phyloP scores from a whole-genome alignment of 1,140 invertebrate genomes.

The Drosophila navojoa region DNA sequence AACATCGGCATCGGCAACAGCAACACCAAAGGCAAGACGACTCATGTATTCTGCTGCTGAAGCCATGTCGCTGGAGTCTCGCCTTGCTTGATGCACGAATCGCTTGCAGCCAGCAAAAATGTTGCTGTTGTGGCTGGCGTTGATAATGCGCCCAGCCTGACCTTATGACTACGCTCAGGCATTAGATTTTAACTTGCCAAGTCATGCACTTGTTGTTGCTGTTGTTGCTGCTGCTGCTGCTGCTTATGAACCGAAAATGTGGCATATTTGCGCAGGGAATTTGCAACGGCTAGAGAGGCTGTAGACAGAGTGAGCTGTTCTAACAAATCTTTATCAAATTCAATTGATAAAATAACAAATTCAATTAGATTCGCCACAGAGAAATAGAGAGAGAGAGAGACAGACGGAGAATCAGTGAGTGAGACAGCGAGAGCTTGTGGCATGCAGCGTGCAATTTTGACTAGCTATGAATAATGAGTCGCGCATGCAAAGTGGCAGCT shows the following conservation, averaged over 20 bases:
- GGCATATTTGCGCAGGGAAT: constrained; percentile 4
- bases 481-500: constrained; percentile 53
- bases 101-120: constrained; percentile 53
- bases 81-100: constrained; percentile 65
- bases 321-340: background rate
- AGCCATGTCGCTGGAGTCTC: constrained; percentile 59
- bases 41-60: constrained; percentile 22
- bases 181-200: constrained; percentile 41
- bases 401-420: too few relatives aligned
- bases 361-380: constrained; percentile 1
- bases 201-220: constrained; percentile 31
- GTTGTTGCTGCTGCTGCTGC: background rate
- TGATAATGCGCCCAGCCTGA: constrained; percentile 58
- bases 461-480: constrained; percentile 73
- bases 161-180: constrained; percentile 51
- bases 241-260: constrained; percentile 3
- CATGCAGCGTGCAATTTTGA: constrained; percentile 50
- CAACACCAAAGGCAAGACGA: constrained; percentile 33
- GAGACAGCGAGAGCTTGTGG: background rate
- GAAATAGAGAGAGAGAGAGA: too few relatives aligned
- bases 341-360: too few relatives aligned
- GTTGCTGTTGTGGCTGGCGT: constrained; percentile 30
- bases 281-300: background rate
- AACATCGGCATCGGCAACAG: background rate
- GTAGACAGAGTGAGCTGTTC: too few relatives aligned